These are phyloP conservation scores for Xyliphius kryptos DNA, from an alignment of 2,113 vertebrate genomes.

Conservation along the genomic window DNA sequence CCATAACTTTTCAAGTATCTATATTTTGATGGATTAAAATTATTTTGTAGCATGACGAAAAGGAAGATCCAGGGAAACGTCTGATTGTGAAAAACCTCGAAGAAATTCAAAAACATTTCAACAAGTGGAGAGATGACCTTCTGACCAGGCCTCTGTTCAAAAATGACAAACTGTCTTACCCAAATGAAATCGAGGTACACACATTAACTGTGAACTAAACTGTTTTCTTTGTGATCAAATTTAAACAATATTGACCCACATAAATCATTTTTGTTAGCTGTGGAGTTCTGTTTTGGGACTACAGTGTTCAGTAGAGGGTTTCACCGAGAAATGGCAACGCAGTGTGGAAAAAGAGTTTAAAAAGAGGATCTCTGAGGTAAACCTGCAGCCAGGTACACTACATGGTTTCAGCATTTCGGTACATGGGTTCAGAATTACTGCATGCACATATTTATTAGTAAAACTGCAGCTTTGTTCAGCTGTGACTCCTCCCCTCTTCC, in stretches of 20 bases:
- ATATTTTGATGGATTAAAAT: too few species aligned
- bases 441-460: too few species aligned
- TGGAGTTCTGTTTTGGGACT: slow-evolving; percentile 57
- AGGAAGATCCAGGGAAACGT: not conserved
- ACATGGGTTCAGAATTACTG: too few species aligned
- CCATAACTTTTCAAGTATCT: too few species aligned
- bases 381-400: not conserved
- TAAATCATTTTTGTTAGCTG: slow-evolving; percentile 47
- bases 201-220: too few species aligned
- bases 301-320: slow-evolving; percentile 42
- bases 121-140: slow-evolving; percentile 42
- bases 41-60: slow-evolving; percentile 28
- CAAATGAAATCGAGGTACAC: slow-evolving; percentile 57
- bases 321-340: slow-evolving; percentile 47
- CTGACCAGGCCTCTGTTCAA: slow-evolving; percentile 14
- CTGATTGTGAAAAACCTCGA: not conserved
- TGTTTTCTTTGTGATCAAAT: too few species aligned
- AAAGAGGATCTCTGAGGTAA: slow-evolving; percentile 56
- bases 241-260: not conserved
- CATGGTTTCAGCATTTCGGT: too few species aligned
- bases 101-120: slow-evolving; percentile 14
- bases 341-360: slow-evolving; percentile 48
- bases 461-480: too few species aligned
- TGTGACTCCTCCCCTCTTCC: too few species aligned
- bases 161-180: slow-evolving; percentile 18